phyloP scores from a whole-genome alignment of 2,888 invertebrate genomes.

The Athalia cordata region DNA sequence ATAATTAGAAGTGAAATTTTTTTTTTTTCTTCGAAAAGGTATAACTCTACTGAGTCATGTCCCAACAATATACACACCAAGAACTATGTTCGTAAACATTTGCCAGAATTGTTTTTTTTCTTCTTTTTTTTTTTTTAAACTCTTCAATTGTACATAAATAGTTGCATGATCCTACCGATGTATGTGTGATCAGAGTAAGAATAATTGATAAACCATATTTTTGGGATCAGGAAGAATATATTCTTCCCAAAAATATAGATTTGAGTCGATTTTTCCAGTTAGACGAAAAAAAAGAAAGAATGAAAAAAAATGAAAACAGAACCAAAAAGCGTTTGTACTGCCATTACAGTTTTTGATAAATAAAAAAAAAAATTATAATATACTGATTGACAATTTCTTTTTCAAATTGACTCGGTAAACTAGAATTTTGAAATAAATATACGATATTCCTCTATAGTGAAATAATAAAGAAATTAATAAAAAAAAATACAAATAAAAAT shows the following conservation, averaged over 20 bases:
- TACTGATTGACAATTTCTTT: conserved; percentile 1
- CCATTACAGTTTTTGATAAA: conserved; percentile 40
- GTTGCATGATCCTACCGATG: conserved; percentile 15
- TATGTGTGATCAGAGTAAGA: conserved; percentile 3
- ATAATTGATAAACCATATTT: conserved; percentile 23
- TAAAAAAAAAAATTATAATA: conserved; percentile 17
- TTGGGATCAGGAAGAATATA: neutral
- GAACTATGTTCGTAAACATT: neutral
- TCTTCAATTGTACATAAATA: conserved; percentile 24
- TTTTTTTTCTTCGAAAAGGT: no score
- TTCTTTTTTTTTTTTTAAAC: conserved; percentile 6
- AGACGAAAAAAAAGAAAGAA: neutral
- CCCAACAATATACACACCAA: neutral
- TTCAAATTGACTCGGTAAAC: neutral
- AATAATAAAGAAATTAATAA: neutral
- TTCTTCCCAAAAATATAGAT: no score
- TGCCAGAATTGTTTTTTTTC: neutral
- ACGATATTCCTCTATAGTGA: neutral
- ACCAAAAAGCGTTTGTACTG: conserved; percentile 39
- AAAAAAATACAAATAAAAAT: neutral
- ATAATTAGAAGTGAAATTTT: no score
- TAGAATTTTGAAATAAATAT: neutral
- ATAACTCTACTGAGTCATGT: no score
- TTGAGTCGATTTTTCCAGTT: neutral
- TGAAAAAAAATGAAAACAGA: conserved; percentile 6